These are phyloP conservation scores for Trachymyrmex septentrionalis DNA, from an alignment of 1,140 invertebrate genomes.

Conservation along the genomic window DNA sequence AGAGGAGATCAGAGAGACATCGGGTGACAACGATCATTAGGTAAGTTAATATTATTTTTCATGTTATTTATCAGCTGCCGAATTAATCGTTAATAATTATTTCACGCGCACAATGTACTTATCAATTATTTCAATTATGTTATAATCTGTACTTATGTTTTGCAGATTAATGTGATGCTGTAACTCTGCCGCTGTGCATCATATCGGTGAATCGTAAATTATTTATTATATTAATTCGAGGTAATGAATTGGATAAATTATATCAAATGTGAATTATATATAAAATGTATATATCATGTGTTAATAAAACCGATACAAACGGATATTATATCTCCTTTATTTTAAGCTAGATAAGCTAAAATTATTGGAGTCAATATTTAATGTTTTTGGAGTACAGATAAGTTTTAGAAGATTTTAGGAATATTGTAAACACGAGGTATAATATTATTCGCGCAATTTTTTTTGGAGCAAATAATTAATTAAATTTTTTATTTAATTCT, in stretches of 20 bases:
- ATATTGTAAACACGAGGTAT: not conserved
- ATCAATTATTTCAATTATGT: not conserved
- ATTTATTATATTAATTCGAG: not conserved
- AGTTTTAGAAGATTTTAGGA: not conserved
- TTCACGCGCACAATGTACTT: not conserved
- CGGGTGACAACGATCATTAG: not conserved
- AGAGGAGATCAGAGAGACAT: not conserved
- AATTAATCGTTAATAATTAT: conserved; percentile 12
- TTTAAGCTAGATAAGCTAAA: not conserved
- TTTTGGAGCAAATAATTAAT: not conserved
- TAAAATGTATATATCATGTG: not conserved
- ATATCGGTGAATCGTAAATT: not conserved
- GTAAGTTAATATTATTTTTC: not conserved
- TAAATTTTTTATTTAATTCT: not conserved
- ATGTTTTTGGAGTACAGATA: not conserved
- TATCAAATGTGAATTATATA: not conserved
- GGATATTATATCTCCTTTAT: not conserved
- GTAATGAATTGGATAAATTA: not conserved
- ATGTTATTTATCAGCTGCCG: not conserved
- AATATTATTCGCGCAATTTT: not conserved
- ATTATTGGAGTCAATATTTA: not conserved
- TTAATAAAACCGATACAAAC: not conserved
- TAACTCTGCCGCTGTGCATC: not conserved
- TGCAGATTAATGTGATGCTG: not conserved
- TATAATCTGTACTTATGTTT: not conserved